Base-by-base conservation (phyloP, 1,140 invertebrate genomes). In the Vanessa atalanta region DNA sequence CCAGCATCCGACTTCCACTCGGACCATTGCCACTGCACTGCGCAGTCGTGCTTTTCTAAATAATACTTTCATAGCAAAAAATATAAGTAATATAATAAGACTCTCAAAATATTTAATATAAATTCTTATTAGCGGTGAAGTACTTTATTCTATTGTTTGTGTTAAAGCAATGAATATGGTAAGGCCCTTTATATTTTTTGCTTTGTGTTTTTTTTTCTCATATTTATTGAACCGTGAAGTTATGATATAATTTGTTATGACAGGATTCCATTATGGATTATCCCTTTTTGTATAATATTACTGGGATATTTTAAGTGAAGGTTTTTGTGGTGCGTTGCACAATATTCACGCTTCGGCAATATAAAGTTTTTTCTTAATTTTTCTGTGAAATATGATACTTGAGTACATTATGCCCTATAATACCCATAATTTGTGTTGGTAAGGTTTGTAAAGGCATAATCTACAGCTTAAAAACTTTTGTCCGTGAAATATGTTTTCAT, bases 171-270 rank as follows among this genome's bases (percentile, higher is more conserved):
- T 92, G 85, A 91, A 84, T 81, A 83, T 92, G 90, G 90, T 92
- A 86, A 91, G 90, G 80, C 81, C 85, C 81, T 86, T 88, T 81
- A 79, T 74, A 65, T 82, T 81, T 83, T 88, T 89, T 87, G 84
- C 73, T 73, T 87, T 83, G 81, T 83, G 82, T 85, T 89, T 88
- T 86, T 20, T 80, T 81, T 57, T 77, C 83, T 78, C 83, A 80
- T 83, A 82, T 73, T 88, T 83, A 91, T 88, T 91, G 84, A 88
- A 84, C 75, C 73, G 70, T 89, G 80, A 84, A 92, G 85, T 90
- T 91, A 92, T 92, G 90, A 90, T 91, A 83, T 88, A 84, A 92
- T 90, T 83, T 88, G 88, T 92, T 92, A 85, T 90, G 90, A 90
- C 90, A 90, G 87, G 85, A 81, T 85, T 84, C 84, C 84, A 89